These are phyloP conservation scores for Cephus runcator DNA, from an alignment of 2,888 invertebrate genomes.

Conservation along the genomic window DNA sequence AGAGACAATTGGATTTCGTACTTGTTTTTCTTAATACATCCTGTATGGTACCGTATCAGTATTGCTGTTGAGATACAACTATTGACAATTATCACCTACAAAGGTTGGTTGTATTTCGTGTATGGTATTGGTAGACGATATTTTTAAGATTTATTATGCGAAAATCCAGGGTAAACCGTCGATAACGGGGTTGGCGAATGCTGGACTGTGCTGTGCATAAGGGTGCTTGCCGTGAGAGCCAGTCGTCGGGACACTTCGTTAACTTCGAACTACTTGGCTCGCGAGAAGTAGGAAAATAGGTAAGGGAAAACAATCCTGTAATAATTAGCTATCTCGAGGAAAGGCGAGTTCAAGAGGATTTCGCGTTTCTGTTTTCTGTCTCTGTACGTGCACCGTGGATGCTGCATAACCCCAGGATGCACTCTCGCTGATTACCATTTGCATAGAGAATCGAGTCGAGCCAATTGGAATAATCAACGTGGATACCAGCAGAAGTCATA, in stretches of 20 bases:
- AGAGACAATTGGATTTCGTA: background rate
- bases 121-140: background rate
- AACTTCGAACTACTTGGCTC: background rate
- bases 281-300: background rate
- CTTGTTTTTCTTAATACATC: too few relatives aligned
- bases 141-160: background rate
- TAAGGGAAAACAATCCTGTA: background rate
- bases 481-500: background rate
- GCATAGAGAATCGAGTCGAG: conserved; percentile 44
- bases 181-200: background rate
- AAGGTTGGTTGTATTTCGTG: background rate
- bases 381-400: background rate
- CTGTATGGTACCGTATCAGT: background rate
- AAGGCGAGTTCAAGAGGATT: background rate
- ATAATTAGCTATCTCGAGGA: background rate
- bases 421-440: conserved; percentile 59
- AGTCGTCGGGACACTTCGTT: background rate
- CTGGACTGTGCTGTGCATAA: background rate
- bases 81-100: background rate
- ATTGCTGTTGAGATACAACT: background rate
- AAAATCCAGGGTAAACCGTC: background rate
- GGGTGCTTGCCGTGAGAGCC: background rate
- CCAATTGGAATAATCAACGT: conserved; percentile 36
- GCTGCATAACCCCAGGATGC: conserved; percentile 42
- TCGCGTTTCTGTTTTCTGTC: background rate